Percentiles rank a stretch among this genome's conserved stretches.
Conservation (phyloP, 2,888 invertebrate species). For the Desoria tigrina region DNA sequence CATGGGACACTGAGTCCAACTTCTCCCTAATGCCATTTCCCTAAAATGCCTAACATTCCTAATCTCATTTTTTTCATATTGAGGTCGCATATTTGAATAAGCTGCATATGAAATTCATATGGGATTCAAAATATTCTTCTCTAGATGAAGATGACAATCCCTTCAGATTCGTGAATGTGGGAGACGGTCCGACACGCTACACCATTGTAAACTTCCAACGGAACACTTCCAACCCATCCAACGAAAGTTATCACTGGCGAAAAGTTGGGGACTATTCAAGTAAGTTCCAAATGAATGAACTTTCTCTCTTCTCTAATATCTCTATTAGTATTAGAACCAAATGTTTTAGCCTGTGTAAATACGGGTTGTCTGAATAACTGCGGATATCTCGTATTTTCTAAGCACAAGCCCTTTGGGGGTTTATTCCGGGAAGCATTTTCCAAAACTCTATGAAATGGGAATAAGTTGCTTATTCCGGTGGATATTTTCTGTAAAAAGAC, state of each 20-base stretch:
- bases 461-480: too few relatives aligned
- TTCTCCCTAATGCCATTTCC: too few relatives aligned
- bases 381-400: too few relatives aligned
- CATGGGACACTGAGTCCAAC: too few relatives aligned
- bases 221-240: constrained; percentile 43
- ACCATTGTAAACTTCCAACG: constrained; percentile 61
- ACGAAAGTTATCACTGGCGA: constrained; percentile 57
- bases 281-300: constrained; percentile 53
- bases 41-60: too few relatives aligned
- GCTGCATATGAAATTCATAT: not conserved
- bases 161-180: constrained; percentile 59
- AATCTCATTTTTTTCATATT: too few relatives aligned
- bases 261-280: constrained; percentile 60
- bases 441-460: too few relatives aligned
- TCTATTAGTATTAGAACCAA: not conserved
- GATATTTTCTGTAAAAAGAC: too few relatives aligned
- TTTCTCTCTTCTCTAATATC: constrained; percentile 10
- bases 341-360: too few relatives aligned
- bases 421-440: too few relatives aligned
- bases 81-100: not conserved
- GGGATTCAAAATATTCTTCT: not conserved
- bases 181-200: constrained; percentile 63
- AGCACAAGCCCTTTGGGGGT: too few relatives aligned
- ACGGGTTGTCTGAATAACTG: too few relatives aligned
- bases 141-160: constrained; percentile 60